Evolutionary conservation across 1,140 invertebrate genomes (phyloP), one percentile per base, ranked within the genome.

Genomic region (Lepidurus packardi): DNA sequence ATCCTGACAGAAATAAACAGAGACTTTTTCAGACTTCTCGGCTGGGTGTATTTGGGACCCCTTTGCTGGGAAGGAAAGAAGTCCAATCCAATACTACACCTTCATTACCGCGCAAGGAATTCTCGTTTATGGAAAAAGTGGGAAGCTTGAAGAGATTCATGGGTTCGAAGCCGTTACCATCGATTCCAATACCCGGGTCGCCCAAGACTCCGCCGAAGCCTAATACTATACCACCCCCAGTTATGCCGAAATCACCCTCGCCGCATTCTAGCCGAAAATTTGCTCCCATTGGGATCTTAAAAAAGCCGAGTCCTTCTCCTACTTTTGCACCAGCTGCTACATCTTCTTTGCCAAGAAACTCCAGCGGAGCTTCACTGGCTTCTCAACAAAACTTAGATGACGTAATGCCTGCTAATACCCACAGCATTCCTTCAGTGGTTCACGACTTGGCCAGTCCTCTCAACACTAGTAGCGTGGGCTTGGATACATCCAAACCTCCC

Each of bases 81-180:
- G 76, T 44, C 24, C 43, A 65, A 77, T 45, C 76, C 7, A 78
- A 7, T 47, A 75, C 79, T 25, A 82, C 81, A 44, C 80, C 78
- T 16, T 78, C 78, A 21, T 45, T 82, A 75, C 82, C 80, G 13
- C 81, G 81, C 80, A 85, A 84, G 79, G 83, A 84, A 78, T 85
- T 82, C 73, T 83, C 82, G 13, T 81, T 82, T 47, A 82, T 82
- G 45, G 84, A 85, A 81, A 86, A 87, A 45, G 83, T 87, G 80
- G 87, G 85, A 7, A 88, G 85, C 81, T 82, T 87, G 21, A 86
- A 85, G 78, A 81, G 86, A 78, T 85, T 86, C 79, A 87, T 88
- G 83, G 85, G 84, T 34, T 84, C 84, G 11, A 80, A 87, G 76
- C 86, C 86, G n/a, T 81, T 87, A n/a, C 87, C 87, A 8, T 83